phyloP scores from a whole-genome alignment of 2,888 invertebrate genomes.

The Hartigia nigra region DNA sequence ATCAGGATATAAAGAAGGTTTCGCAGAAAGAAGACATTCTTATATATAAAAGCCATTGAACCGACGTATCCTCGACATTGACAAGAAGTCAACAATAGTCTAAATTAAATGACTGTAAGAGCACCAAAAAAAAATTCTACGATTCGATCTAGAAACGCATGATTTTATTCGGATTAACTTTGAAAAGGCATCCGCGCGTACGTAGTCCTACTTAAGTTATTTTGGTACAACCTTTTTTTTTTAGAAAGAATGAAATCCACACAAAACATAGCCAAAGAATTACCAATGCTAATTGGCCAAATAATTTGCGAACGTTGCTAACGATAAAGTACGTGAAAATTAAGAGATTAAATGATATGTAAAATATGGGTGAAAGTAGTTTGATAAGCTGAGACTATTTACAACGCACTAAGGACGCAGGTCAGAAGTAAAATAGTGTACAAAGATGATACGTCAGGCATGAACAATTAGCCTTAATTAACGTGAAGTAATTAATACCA shows the following conservation, averaged over 20 bases:
- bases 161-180: not conserved
- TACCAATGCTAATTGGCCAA: not conserved
- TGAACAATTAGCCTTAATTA: not conserved
- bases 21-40: not conserved
- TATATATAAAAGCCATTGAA: not conserved
- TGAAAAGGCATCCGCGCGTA: not conserved
- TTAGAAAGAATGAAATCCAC: not conserved
- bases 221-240: not conserved
- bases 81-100: not conserved
- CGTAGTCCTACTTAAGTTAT: not conserved
- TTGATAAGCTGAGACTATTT: not conserved
- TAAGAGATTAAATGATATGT: not conserved
- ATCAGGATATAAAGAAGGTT: not conserved
- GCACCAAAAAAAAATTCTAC: not conserved
- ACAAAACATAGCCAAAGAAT: not conserved
- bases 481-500: not conserved
- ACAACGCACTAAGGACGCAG: not conserved
- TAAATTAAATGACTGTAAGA: not conserved
- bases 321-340: not conserved
- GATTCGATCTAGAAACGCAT: not conserved
- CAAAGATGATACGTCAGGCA: not conserved
- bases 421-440: not conserved
- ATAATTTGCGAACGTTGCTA: not conserved
- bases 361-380: not conserved
- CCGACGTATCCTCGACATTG: not conserved